Base-by-base conservation (phyloP, 2,113 vertebrate species). In the Gymnarchus niloticus region DNA sequence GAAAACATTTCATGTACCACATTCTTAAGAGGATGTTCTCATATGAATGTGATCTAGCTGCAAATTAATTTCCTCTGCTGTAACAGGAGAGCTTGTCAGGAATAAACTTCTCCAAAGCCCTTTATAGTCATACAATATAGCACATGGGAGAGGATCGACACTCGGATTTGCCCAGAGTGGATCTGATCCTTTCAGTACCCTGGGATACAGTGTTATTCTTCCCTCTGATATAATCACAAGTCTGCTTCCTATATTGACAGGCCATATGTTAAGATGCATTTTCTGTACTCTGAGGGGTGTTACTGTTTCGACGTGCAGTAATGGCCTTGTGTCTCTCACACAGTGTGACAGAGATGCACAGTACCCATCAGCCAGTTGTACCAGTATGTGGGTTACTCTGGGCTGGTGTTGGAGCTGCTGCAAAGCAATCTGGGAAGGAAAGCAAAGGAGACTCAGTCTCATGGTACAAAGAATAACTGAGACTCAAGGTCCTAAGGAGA, bases 401-500 rank as follows among this genome's bases (percentile, higher is more conserved):
- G 85, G 89, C 88, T 90, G 88, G 86, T 91, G 87, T 86, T 88
- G 78, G 80, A 89, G 88, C 84, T 85, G 87, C 28, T 86, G 80
- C 48, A 41, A 9, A 49, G 17, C 83, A 86, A 86, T 65, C 87
- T 86, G 85, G 28, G 44, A 85, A 14, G 73, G 85, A 76, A 90
- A 90, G 91, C 90, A 90, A 88, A 91, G 84, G 87, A 87, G 88
- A 88, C 76, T 77, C 46, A 88, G 87, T 61, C 87, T 82, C 87
- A 86, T 88, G 80, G 69, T 87, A 56, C 88, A 88, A 56, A 88
- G 65, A 87, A 88, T 85, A 86, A 86, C 88, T 57, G 84, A 93
- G 88, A 92, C 87, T 90, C 91, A 87, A 91, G 87, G 85, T 91
- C 87, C 46, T 91, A 91, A 85, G 52, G 51, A 83, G 83, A 90